Conservation (phyloP, 2,888 invertebrate species). For the Mermis nigrescens region DNA sequence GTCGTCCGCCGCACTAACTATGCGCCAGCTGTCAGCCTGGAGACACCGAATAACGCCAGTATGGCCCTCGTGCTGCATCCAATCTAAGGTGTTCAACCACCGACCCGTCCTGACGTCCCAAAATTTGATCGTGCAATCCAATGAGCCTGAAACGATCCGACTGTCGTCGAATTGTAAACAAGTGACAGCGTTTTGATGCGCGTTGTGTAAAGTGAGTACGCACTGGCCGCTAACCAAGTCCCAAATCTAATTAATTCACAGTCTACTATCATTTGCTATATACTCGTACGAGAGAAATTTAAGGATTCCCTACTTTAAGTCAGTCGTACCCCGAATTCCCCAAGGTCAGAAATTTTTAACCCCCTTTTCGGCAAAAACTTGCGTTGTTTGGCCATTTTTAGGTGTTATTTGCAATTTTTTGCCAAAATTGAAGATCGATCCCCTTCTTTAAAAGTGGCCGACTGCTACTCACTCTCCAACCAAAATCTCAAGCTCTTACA, state of each 20-base stretch:
- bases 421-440: no score
- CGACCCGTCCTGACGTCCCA: conserved; percentile 37
- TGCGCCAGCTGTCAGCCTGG: conserved; percentile 39
- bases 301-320: neutral
- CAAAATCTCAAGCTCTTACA: no score
- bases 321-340: no score
- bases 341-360: no score
- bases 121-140: conserved; percentile 39
- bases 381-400: no score
- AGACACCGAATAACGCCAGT: conserved; percentile 39
- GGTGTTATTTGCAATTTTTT: no score
- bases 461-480: no score
- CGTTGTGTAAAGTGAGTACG: conserved; percentile 34
- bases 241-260: conserved; percentile 37
- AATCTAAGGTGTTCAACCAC: conserved; percentile 39
- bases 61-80: conserved; percentile 41
- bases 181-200: conserved; percentile 39
- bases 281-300: neutral
- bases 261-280: no score
- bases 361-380: no score
- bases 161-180: conserved; percentile 37
- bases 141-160: conserved; percentile 38
- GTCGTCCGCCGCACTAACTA: conserved; percentile 41
- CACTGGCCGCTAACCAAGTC: conserved; percentile 34
- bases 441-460: no score